Conservation (phyloP, 2,113 vertebrate genomes). For the pig (Sus scrofa) region T2T-Sscrofa CM000814.6:78178001-78178500, state of each 20-base stretch:
- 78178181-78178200: neutral
- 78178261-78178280: constrained; percentile 55
- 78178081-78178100: neutral
- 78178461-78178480: constrained; percentile 68
- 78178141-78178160: neutral
- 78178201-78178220: neutral
- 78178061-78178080: neutral
- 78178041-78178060: neutral
- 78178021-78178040: neutral
- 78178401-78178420: constrained; percentile 83
- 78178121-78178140: neutral
- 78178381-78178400: constrained; percentile 87
- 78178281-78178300: constrained; percentile 83
- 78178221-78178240: neutral
- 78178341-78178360: constrained; percentile 82
- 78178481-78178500: constrained; percentile 32
- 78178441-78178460: constrained; percentile 54
- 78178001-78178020: neutral
- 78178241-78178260: constrained; percentile 20
- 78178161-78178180: neutral
- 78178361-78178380: constrained; percentile 84
- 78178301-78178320: constrained; percentile 29
- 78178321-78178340: constrained; percentile 80
- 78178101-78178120: neutral
- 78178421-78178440: constrained; percentile 81